These are phyloP conservation scores for Aphrocallistes beatrix DNA, from an alignment of 37 sponge, comb jelly and placozoan genomes.

Conservation along the genomic window DNA sequence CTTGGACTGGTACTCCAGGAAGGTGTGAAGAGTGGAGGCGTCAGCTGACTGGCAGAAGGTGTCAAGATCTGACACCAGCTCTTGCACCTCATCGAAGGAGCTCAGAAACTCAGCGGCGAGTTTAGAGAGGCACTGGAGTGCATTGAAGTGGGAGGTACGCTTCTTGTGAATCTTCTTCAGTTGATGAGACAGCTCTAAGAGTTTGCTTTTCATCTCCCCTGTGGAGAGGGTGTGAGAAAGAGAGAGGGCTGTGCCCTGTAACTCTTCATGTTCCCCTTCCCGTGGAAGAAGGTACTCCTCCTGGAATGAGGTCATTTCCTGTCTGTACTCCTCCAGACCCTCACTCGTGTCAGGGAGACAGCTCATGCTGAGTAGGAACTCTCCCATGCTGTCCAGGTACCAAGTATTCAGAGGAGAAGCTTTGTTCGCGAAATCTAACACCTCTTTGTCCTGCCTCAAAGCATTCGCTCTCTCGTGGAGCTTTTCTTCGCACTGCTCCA, in stretches of 20 bases:
- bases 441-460: neutral
- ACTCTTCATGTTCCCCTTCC: neutral
- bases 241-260: neutral
- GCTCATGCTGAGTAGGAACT: neutral
- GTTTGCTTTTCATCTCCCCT: neutral
- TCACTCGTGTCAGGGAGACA: neutral
- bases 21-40: neutral
- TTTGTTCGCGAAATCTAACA: neutral
- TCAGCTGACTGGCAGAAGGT: neutral
- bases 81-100: neutral
- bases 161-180: neutral
- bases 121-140: neutral
- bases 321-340: neutral
- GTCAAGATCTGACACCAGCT: neutral
- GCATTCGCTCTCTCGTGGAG: neutral
- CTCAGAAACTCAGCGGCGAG: neutral
- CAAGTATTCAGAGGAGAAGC: neutral
- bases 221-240: neutral
- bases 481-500: neutral
- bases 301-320: neutral
- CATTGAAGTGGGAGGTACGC: constrained; percentile 2
- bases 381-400: constrained; percentile 12
- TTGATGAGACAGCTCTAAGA: neutral
- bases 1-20: neutral
- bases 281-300: neutral